Conservation (phyloP, 2,113 vertebrate species). For the Tamias sibiricus region DNA sequence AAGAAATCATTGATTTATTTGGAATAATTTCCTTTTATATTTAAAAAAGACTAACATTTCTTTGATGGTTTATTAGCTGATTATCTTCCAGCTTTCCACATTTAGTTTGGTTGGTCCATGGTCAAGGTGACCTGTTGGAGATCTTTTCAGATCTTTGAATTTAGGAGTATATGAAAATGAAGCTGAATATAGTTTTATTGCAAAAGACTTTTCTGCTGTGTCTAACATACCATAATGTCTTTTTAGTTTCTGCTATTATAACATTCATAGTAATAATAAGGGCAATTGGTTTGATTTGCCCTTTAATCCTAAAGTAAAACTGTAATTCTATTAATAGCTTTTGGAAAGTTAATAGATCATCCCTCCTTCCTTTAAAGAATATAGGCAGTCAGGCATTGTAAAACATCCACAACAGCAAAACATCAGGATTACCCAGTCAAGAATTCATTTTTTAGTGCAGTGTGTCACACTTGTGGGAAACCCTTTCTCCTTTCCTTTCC, state of each 20-base stretch:
- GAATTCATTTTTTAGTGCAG: background rate
- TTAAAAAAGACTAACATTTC: background rate
- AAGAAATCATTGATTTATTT: slow-evolving; percentile 46
- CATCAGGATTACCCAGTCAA: background rate
- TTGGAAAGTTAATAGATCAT: background rate
- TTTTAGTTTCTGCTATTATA: background rate
- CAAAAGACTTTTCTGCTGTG: background rate
- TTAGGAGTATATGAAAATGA: slow-evolving; percentile 4
- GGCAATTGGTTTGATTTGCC: background rate
- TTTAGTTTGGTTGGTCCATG: background rate
- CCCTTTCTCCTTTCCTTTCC: background rate
- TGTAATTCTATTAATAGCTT: background rate
- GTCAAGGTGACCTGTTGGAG: slow-evolving; percentile 41
- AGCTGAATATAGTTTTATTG: background rate
- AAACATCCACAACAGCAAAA: background rate
- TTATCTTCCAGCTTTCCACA: background rate
- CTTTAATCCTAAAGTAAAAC: slow-evolving; percentile 44
- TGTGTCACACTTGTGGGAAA: background rate
- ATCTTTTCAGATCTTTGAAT: slow-evolving; percentile 4
- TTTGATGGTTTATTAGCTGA: background rate
- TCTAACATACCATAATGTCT: background rate
- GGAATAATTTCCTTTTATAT: slow-evolving; percentile 35
- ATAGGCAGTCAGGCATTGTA: background rate
- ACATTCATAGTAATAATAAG: background rate
- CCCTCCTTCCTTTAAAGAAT: background rate